A percentile compares a stretch with the other conserved stretches of the same genome.
These are phyloP conservation scores for Atta cephalotes DNA, from an alignment of 1,140 invertebrate species.

Conservation along the genomic window DNA sequence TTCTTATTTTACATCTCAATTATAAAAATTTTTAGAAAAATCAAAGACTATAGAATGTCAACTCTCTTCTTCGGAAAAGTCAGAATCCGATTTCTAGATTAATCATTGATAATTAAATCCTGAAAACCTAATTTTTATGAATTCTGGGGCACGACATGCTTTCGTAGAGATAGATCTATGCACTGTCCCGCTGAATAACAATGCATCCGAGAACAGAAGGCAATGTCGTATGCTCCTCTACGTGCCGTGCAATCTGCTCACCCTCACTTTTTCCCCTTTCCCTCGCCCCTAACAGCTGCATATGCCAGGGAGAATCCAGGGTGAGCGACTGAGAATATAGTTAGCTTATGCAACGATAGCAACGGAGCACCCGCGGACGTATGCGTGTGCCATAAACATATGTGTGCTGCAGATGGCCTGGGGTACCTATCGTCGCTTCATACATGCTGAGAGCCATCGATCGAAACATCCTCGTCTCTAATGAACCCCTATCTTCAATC, in stretches of 20 bases:
- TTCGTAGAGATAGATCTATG: background rate
- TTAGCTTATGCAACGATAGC: conserved; percentile 61
- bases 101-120: conserved; percentile 7
- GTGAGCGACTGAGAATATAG: conserved; percentile 49
- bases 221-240: conserved; percentile 40
- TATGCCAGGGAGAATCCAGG: conserved; percentile 7
- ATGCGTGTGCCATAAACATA: conserved; percentile 52
- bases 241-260: conserved; percentile 45
- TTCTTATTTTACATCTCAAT: no score
- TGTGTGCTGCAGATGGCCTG: conserved; percentile 58
- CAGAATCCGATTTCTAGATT: background rate
- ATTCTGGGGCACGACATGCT: background rate
- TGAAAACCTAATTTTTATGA: background rate
- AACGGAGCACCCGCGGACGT: conserved; percentile 18
- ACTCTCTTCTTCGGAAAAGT: background rate
- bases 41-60: background rate
- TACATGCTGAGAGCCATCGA: conserved; percentile 18
- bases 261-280: conserved; percentile 60
- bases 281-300: conserved; percentile 51
- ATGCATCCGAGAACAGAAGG: conserved; percentile 43
- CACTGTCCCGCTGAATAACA: conserved; percentile 15
- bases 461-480: conserved; percentile 34
- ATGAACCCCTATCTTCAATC: conserved; percentile 26
- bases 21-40: background rate
- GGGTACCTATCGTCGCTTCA: conserved; percentile 51